Conservation (phyloP, 2,797 vertebrate species). For the Enteromius trimaculatus region DNA sequence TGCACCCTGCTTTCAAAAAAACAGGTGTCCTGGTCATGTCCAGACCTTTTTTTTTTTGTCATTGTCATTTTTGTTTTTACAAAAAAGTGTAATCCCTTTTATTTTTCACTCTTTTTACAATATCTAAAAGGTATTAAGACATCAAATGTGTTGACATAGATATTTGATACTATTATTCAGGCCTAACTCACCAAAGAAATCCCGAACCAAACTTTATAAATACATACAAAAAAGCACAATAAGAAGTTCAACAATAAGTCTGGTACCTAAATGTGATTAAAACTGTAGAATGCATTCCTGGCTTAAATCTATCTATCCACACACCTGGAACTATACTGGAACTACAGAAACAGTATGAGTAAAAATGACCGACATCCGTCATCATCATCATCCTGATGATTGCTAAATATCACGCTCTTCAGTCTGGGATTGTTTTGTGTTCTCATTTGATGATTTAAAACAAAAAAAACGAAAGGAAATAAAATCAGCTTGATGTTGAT, state of each 20-base stretch:
- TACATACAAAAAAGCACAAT: constrained; percentile 81
- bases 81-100: constrained; percentile 74
- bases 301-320: constrained; percentile 72
- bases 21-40: constrained; percentile 63
- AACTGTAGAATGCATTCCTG: constrained; percentile 74
- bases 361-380: constrained; percentile 57
- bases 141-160: constrained; percentile 80
- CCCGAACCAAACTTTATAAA: constrained; percentile 79
- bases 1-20: constrained; percentile 74
- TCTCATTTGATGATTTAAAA: constrained; percentile 15
- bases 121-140: constrained; percentile 84
- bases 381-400: constrained; percentile 7
- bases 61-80: constrained; percentile 69
- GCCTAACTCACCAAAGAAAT: constrained; percentile 79
- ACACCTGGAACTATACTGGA: constrained; percentile 69
- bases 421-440: constrained; percentile 18
- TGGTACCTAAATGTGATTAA: constrained; percentile 75
- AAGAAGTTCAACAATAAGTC: constrained; percentile 72
- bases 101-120: constrained; percentile 79
- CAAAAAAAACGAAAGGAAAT: not conserved
- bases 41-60: constrained; percentile 41
- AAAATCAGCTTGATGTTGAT: constrained; percentile 25
- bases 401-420: constrained; percentile 27
- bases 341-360: constrained; percentile 57
- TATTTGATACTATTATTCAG: constrained; percentile 80